Base-by-base conservation (phyloP, 2,888 invertebrate species). In the Oasisia sp. region DNA sequence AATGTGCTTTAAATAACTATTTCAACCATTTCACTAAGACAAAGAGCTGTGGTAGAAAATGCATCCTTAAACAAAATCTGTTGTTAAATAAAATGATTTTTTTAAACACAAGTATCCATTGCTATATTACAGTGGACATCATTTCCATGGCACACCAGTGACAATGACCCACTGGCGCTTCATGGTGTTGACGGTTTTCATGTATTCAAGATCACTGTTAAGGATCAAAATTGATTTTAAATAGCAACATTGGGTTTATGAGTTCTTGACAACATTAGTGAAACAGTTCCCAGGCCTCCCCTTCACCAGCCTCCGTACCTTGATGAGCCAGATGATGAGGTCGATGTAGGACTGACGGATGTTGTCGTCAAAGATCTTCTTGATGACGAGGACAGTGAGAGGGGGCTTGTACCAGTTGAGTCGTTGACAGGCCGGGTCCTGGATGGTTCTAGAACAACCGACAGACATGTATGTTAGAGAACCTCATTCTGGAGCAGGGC, bases 341-440 rank as follows among this genome's bases (percentile, higher is more conserved):
- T 99, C 98, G 19, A 98, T 98, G 97, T 99, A 99, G 0, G 99
- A 99, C 93, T 97, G 97, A 94, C 99, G 97, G 91, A 99, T 98
- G 89, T 98, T 97, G 14, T 98, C 98, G 96, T 99, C 99, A 96
- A 98, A 97, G 92, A 99, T 98, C 96, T 99, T 99, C 97, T 99
- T 99, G 97, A 99, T 99, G 94, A 99, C 99, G 94, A 99, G 97
- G 94, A 99, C 99, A n/a, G 98, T 98, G 94, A 99, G 97, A 0
- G 99, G 99, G 32, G 98, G 98, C 96, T 99, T 99, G 97, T 98
- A 98, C 99, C 99, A 99, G 91, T 98, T 99, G 95, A 99, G 97
- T 95, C 99, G 97, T 97, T 99, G 99, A 96, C 98, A 98, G 95
- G 99, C 99, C 90, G 99, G 99, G 97, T 99, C 99, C 97, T 99